These are phyloP conservation scores for Pseudorasbora parva DNA, from an alignment of 2,113 vertebrate species.

Conservation along the genomic window DNA sequence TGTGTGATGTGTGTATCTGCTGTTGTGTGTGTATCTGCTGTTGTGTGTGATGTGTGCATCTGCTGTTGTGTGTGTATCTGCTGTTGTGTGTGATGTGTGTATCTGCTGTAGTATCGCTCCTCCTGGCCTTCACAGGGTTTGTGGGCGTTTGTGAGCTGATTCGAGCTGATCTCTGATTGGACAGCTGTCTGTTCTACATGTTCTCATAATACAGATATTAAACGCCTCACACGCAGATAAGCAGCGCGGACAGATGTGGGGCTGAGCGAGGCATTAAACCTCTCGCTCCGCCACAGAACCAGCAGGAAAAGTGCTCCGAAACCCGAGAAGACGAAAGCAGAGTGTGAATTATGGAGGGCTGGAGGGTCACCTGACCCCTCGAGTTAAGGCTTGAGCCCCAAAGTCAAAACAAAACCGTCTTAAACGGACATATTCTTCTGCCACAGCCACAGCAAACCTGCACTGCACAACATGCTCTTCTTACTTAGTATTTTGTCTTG, in stretches of 20 bases:
- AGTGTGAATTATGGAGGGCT: conserved; percentile 23
- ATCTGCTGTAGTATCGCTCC: neutral
- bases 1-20: conserved; percentile 20
- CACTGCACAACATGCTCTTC: too few species aligned
- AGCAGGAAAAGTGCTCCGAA: conserved; percentile 45
- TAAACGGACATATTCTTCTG: neutral
- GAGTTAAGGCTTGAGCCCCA: neutral
- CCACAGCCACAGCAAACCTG: neutral
- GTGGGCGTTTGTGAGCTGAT: conserved; percentile 46
- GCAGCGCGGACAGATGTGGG: conserved; percentile 17
- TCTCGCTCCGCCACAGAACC: conserved; percentile 41
- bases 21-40: conserved; percentile 40
- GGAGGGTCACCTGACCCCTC: neutral
- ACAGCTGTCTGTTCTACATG: conserved; percentile 37
- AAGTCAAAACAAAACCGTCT: conserved; percentile 23
- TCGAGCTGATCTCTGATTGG: conserved; percentile 42
- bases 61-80: conserved; percentile 42
- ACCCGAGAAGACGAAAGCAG: conserved; percentile 37
- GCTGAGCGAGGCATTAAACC: conserved; percentile 53
- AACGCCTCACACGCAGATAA: conserved; percentile 47
- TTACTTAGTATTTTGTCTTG: too few species aligned
- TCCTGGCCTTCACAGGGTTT: conserved; percentile 40
- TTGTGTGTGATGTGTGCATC: conserved; percentile 4
- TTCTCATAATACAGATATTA: conserved; percentile 45
- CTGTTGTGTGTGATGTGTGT: conserved; percentile 8